A percentile compares a stretch with the other conserved stretches of the same genome.
Conservation (phyloP, 2,888 invertebrate genomes). For the Eupithecia dodoneata region DNA sequence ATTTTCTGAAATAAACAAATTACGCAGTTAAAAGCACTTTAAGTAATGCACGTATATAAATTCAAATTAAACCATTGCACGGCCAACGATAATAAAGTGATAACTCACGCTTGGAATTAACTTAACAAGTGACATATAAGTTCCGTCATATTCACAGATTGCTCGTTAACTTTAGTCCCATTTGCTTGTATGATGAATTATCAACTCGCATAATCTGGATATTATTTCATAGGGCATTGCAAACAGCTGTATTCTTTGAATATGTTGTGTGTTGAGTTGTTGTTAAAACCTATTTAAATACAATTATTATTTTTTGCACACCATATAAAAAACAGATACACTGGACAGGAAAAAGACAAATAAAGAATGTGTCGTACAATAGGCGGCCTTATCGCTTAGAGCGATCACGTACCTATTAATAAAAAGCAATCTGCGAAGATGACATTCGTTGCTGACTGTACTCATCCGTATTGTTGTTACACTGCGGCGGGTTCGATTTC, state of each 20-base stretch:
- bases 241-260: not conserved
- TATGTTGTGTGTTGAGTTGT: not conserved
- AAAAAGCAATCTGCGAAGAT: too few relatives aligned
- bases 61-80: not conserved
- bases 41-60: not conserved
- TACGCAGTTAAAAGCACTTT: not conserved
- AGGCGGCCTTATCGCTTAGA: too few relatives aligned
- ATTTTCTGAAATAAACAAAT: not conserved
- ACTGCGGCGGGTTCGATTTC: too few relatives aligned
- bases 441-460: too few relatives aligned
- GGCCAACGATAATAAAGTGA: not conserved
- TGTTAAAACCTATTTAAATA: too few relatives aligned
- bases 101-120: conserved; percentile 8
- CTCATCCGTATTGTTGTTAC: too few relatives aligned
- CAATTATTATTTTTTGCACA: too few relatives aligned
- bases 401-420: too few relatives aligned
- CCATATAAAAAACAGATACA: too few relatives aligned
- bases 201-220: not conserved
- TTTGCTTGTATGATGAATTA: conserved; percentile 1
- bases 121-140: conserved; percentile 2
- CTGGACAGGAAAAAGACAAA: too few relatives aligned
- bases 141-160: conserved; percentile 24
- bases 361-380: too few relatives aligned
- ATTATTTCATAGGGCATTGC: not conserved
- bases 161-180: conserved; percentile 21